These are phyloP conservation scores for Sinella curviseta DNA, from an alignment of 1,140 invertebrate species.

Conservation along the genomic window DNA sequence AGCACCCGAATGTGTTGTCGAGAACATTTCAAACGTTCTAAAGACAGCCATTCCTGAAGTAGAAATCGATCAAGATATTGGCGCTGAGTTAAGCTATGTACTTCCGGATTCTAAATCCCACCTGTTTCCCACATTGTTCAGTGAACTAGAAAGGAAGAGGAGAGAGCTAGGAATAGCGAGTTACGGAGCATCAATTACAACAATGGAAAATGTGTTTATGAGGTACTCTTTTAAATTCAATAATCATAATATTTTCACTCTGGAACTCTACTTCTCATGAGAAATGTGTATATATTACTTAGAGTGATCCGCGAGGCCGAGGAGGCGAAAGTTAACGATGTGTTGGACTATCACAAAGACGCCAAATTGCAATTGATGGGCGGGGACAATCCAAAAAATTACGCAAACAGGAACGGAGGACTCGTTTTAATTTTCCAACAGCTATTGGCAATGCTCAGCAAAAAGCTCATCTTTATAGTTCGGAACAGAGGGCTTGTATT, in stretches of 20 bases:
- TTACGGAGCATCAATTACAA: conserved; percentile 64
- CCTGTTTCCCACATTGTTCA: conserved; percentile 57
- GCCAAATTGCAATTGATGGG: not conserved
- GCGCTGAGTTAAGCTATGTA: conserved; percentile 56
- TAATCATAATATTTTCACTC: conserved; percentile 32
- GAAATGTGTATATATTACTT: too few relatives aligned
- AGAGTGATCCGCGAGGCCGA: conserved; percentile 22
- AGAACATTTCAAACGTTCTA: conserved; percentile 55
- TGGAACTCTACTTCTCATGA: not conserved
- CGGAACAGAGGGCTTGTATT: conserved; percentile 51
- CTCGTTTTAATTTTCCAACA: conserved; percentile 48
- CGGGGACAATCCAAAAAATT: not conserved
- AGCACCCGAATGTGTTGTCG: conserved; percentile 55
- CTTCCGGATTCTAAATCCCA: conserved; percentile 52
- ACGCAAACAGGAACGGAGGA: conserved; percentile 49
- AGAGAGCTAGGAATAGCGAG: conserved; percentile 58
- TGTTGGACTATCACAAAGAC: not conserved
- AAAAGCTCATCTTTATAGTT: conserved; percentile 52
- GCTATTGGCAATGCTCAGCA: conserved; percentile 53
- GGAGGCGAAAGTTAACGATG: not conserved
- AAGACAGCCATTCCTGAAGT: conserved; percentile 56
- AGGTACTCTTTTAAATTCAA: too few relatives aligned
- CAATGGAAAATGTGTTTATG: conserved; percentile 67
- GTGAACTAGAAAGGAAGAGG: conserved; percentile 57
- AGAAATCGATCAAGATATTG: conserved; percentile 59